Conservation (phyloP, 2,113 vertebrate genomes). For the Pollachius pollachius region DNA sequence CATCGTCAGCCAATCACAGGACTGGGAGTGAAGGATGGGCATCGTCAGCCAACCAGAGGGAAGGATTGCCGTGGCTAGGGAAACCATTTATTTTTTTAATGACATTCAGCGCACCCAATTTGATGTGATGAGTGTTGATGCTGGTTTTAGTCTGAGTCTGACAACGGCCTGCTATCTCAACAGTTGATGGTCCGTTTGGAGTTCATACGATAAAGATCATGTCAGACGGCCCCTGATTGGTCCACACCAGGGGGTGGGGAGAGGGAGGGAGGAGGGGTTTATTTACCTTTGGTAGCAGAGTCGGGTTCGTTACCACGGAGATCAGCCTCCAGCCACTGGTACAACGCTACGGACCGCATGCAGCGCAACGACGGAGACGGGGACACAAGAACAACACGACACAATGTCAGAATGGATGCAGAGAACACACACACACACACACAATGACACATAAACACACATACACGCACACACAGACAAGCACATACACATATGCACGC, state of each 20-base stretch:
- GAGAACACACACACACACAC: constrained; percentile 28
- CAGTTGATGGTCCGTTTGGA: too few species aligned
- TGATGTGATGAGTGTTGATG: too few species aligned
- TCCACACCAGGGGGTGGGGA: not conserved
- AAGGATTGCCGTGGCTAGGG: too few species aligned
- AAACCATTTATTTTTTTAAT: too few species aligned
- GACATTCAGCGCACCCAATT: too few species aligned
- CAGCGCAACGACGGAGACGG: constrained; percentile 58
- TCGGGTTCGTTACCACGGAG: constrained; percentile 87
- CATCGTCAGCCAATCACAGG: too few species aligned
- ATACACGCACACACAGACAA: not conserved
- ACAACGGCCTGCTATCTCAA: too few species aligned
- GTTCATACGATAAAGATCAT: not conserved
- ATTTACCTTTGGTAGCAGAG: constrained; percentile 84
- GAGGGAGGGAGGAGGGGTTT: constrained; percentile 7
- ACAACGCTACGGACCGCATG: constrained; percentile 85
- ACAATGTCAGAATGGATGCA: constrained; percentile 51
- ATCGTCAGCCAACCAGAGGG: too few species aligned
- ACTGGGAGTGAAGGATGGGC: too few species aligned
- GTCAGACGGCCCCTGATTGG: not conserved
- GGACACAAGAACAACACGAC: constrained; percentile 30
- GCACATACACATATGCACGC: constrained; percentile 34
- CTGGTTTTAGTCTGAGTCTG: too few species aligned
- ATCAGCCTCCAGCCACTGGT: constrained; percentile 93
- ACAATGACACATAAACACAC: not conserved